Base-by-base conservation (phyloP, 2,797 vertebrate genomes). In the Selene dorsalis region DNA sequence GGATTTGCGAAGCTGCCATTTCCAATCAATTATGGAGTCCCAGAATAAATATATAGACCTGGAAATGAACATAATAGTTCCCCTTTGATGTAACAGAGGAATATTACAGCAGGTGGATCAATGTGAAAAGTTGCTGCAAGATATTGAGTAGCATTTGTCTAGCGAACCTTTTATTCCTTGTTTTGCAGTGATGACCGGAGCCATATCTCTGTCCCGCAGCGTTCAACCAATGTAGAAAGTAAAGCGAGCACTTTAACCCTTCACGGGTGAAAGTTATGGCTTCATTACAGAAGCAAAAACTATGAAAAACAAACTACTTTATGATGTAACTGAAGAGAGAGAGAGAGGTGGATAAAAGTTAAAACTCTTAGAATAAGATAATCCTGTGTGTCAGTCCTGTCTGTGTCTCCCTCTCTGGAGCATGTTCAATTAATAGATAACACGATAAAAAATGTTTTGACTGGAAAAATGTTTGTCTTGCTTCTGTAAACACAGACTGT, bases 361-460 rank as follows among this genome's bases (percentile, higher is more conserved):
- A 3, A 3, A 9, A n/a, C n/a, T 48, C 48, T 50, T 22, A 50
- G 20, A 11, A 12, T n/a, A 12, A 50, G n/a, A 11, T 12, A 50
- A 22, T 50, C 48, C 11, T 52, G 58, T 77, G 61, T 12, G 26
- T 7, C 35, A 64, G 53, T 74, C 48, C 8, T 35, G 32, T 35
- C 32, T 35, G 22, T 43, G 55, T 76, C 47, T 57, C 41, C 61
- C 67, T 28, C 22, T 20, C 32, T 35, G 32, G 18, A 1, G 43
- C 12, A 24, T 69, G 12, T 75, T 75, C 75, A 50, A 63, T 55
- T 75, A 48, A 50, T 17, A 13, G 26, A 56, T 26, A 41, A 75
- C 47, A 47, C 13, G 6, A 60, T 62, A 30, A 38, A 66, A 75
- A 39, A 65, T 50, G 26, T 68, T 59, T 45, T 45, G 41, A n/a